Evolutionary conservation across 2,113 vertebrate genomes (phyloP).

Genomic region (Urocitellus parryii): DNA sequence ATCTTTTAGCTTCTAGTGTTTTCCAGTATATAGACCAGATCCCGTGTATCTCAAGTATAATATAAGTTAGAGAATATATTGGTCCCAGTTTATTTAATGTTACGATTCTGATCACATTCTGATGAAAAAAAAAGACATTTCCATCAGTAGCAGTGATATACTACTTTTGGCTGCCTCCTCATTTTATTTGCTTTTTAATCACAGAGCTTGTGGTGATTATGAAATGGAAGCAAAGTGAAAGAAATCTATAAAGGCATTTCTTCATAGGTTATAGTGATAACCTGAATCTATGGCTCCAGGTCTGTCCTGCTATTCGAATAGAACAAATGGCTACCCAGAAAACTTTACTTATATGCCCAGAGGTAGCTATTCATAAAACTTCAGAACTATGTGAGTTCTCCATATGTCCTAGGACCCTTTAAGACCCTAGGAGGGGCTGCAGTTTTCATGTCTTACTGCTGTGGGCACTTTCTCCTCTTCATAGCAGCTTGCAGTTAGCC

Average conservation of each 20-base stretch:
- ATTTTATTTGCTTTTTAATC: background rate
- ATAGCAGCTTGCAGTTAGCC: background rate
- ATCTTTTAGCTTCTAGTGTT: no score
- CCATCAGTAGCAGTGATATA: background rate
- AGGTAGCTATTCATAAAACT: background rate
- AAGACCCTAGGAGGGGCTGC: background rate
- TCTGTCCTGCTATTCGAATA: background rate
- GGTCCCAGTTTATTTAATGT: background rate
- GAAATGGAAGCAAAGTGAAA: conserved; percentile 7
- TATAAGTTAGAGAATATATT: background rate
- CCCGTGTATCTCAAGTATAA: background rate
- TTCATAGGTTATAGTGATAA: background rate
- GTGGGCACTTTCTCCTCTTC: background rate
- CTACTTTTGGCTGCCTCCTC: background rate
- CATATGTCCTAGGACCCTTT: background rate
- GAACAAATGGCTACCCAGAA: background rate
- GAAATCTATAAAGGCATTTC: background rate
- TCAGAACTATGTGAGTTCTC: background rate
- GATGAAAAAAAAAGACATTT: background rate
- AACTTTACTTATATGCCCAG: background rate
- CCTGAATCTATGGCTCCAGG: background rate
- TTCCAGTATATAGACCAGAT: background rate
- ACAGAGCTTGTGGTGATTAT: background rate
- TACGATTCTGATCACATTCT: background rate
- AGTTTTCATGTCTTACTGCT: background rate